phyloP scores from a whole-genome alignment of 2,113 vertebrate genomes.

The Notarius lentiginosus region DNA sequence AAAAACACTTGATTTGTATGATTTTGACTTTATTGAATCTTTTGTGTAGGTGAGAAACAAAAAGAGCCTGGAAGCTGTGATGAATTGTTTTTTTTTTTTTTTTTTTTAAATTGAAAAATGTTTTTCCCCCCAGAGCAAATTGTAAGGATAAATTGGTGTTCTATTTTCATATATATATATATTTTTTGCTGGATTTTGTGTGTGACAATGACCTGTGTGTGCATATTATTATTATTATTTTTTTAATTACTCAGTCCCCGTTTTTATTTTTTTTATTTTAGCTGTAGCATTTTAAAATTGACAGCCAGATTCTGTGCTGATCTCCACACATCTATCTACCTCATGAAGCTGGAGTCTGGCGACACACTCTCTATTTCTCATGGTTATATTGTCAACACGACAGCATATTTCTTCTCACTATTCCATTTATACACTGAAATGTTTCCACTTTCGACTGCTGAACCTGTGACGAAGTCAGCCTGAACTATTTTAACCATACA shows the following conservation, averaged over 20 bases:
- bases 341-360: constrained; percentile 62
- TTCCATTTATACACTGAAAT: constrained; percentile 7
- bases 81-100: background rate
- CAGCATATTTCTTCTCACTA: background rate
- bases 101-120: background rate
- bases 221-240: background rate
- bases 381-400: background rate
- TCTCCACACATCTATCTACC: constrained; percentile 68
- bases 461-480: constrained; percentile 12
- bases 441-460: background rate
- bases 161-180: background rate
- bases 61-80: background rate
- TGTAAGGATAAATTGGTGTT: background rate
- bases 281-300: background rate
- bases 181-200: background rate
- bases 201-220: background rate
- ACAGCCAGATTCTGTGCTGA: background rate
- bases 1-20: background rate
- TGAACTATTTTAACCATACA: constrained; percentile 24
- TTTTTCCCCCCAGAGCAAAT: background rate
- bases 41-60: background rate
- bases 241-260: background rate
- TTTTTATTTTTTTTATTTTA: constrained; percentile 15
- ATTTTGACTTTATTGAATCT: background rate
- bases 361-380: constrained; percentile 3